Evolutionary conservation across 2,888 invertebrate genomes (phyloP).

Genomic region (Fissipunctia ypsillon): DNA sequence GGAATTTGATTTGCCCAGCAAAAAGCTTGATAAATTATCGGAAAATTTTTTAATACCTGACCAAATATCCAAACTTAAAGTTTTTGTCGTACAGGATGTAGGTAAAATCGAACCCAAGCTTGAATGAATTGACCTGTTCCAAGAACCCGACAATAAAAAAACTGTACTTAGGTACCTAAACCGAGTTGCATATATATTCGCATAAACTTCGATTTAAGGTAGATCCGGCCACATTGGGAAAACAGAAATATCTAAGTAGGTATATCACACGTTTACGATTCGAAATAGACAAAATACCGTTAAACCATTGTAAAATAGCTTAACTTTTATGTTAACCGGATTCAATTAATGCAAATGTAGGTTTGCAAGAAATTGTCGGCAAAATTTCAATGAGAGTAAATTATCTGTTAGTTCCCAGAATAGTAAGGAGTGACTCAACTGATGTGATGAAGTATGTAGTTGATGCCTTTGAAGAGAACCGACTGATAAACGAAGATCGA

Average conservation of each 20-base stretch:
- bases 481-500: conserved; percentile 41
- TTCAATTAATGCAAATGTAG: conserved; percentile 22
- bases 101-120: conserved; percentile 19
- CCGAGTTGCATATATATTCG: not conserved
- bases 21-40: conserved; percentile 8
- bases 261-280: conserved; percentile 1
- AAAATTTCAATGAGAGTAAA: conserved; percentile 47
- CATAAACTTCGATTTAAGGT: conserved; percentile 29
- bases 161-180: not conserved
- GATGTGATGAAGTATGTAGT: conserved; percentile 18
- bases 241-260: not conserved
- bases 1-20: not conserved
- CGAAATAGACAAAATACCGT: conserved; percentile 14
- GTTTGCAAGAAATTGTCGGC: conserved; percentile 47
- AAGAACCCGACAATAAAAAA: conserved; percentile 18
- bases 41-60: not conserved
- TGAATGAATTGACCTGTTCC: conserved; percentile 1
- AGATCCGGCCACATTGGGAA: conserved; percentile 26
- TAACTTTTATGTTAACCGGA: not conserved
- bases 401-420: conserved; percentile 58
- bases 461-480: conserved; percentile 33
- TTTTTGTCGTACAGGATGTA: conserved; percentile 3
- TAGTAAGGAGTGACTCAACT: conserved; percentile 29
- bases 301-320: conserved; percentile 20
- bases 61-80: not conserved